A percentile compares a stretch with the other conserved stretches of the same genome.
Evolutionary conservation across 2,888 invertebrate species (phyloP).

Genomic region (Labia minor): DNA sequence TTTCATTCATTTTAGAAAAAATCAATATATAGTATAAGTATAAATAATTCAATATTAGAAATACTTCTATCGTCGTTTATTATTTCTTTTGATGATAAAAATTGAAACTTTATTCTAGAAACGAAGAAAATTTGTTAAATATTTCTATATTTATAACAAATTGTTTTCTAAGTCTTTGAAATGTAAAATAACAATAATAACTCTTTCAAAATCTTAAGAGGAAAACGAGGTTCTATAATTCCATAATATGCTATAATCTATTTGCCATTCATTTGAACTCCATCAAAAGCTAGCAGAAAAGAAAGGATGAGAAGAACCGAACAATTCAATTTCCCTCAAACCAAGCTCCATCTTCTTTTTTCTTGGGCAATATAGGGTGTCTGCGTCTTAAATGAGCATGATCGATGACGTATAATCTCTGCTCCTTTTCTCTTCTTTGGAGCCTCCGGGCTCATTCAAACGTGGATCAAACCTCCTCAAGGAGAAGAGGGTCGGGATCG

Average conservation of each 20-base stretch:
- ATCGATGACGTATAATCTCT: slow-evolving; percentile 13
- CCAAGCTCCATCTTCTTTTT: background rate
- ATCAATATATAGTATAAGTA: no score
- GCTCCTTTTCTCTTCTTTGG: slow-evolving; percentile 2
- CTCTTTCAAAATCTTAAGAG: no score
- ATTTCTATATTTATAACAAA: no score
- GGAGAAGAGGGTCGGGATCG: background rate
- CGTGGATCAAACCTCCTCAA: slow-evolving; percentile 1
- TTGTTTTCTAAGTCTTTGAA: no score
- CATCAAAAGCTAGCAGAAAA: background rate
- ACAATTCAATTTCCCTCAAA: slow-evolving; percentile 4
- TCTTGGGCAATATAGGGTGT: background rate
- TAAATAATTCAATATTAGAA: no score
- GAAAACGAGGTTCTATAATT: background rate
- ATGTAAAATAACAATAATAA: no score
- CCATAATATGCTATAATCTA: background rate
- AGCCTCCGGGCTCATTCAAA: background rate
- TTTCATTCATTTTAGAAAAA: no score
- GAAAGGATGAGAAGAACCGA: background rate
- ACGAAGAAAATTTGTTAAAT: no score
- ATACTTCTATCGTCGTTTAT: no score
- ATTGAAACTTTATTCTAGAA: no score
- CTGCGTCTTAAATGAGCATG: slow-evolving; percentile 7
- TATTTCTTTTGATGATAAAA: no score
- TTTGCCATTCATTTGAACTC: slow-evolving; percentile 8